A percentile compares a stretch with the other conserved stretches of the same genome.
These are phyloP conservation scores for Aldrovandia affinis DNA, from an alignment of 2,797 vertebrate species.

Conservation along the genomic window DNA sequence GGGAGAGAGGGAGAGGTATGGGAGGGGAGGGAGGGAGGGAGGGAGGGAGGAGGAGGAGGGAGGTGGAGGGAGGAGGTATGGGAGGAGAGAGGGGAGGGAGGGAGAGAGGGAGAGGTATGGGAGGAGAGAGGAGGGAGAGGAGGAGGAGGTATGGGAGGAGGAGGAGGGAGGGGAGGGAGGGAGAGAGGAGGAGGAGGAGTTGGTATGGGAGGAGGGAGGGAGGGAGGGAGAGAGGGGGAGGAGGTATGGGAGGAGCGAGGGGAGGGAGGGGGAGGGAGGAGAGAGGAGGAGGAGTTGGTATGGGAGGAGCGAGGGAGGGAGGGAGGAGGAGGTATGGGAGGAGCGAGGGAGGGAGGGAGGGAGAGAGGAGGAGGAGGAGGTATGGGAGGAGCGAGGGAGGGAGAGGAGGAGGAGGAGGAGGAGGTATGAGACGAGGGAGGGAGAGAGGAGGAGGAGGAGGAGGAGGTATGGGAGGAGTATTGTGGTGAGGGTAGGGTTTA, in stretches of 20 bases:
- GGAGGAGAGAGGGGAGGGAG: slow-evolving; percentile 46
- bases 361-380: background rate
- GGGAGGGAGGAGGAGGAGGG: background rate
- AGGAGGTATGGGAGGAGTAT: no score
- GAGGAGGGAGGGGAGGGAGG: background rate
- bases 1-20: background rate
- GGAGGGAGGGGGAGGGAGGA: background rate
- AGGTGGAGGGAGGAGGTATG: background rate
- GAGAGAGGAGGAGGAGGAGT: no score
- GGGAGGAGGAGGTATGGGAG: no score
- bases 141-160: background rate
- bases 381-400: slow-evolving; percentile 32
- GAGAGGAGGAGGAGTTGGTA: no score
- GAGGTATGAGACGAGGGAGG: background rate
- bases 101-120: slow-evolving; percentile 35
- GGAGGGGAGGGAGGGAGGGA: no score
- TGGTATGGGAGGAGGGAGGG: background rate
- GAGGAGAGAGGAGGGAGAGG: background rate
- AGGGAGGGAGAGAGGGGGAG: background rate
- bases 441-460: no score
- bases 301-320: no score
- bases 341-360: background rate
- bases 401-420: background rate
- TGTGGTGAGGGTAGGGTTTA: no score
- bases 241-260: background rate